Evolutionary conservation across 1,140 invertebrate species (phyloP).

Genomic region (Drosophila erecta): DNA sequence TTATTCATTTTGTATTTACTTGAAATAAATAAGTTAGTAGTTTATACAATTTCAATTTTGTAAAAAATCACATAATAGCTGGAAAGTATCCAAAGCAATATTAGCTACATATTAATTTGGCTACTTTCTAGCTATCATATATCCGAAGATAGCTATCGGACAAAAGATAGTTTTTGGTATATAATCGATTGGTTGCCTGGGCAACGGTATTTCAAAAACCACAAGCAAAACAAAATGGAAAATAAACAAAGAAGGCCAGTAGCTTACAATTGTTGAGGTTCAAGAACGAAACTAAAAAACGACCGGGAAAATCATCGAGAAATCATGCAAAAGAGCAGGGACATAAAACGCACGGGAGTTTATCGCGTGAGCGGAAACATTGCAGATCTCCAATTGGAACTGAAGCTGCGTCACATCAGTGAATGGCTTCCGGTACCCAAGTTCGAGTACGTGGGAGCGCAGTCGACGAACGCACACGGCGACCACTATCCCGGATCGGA

Average conservation of each 20-base stretch:
- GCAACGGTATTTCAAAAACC: background rate
- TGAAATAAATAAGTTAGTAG: no score
- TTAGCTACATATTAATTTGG: background rate
- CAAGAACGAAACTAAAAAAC: background rate
- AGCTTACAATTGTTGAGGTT: background rate
- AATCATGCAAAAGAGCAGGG: background rate
- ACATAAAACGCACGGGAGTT: conserved; percentile 81
- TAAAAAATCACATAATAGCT: no score
- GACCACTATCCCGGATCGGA: conserved; percentile 1
- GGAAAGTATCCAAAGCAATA: no score
- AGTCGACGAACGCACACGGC: background rate
- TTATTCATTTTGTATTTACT: no score
- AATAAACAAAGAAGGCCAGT: background rate
- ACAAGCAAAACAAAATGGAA: conserved; percentile 1
- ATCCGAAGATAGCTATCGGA: background rate
- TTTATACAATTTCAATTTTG: no score
- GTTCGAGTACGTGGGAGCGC: conserved; percentile 56
- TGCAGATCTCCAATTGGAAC: conserved; percentile 85
- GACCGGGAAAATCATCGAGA: no score
- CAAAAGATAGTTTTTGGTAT: background rate
- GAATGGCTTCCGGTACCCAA: conserved; percentile 75
- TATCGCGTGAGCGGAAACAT: conserved; percentile 85
- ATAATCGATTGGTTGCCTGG: background rate
- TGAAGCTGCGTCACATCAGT: conserved; percentile 67
- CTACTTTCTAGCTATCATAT: background rate